Base-by-base conservation (phyloP, 37 sponge, comb jelly and placozoan genomes). In the Bolinopsis microptera region DNA sequence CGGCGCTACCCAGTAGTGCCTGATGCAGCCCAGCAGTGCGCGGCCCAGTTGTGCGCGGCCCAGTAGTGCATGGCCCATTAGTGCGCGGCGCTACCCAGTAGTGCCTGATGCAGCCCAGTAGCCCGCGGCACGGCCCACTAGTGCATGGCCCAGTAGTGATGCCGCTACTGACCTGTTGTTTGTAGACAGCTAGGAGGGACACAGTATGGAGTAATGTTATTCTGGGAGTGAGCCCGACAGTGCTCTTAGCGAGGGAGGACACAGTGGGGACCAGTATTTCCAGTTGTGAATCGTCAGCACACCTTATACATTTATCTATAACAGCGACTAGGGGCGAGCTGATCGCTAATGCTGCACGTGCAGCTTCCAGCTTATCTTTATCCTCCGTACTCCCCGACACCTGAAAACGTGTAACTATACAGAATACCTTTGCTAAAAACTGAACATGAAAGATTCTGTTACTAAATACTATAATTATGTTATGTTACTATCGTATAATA, bases 361-460 rank as follows among this genome's bases (percentile, higher is more conserved):
- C 61, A 2, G 32, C 25, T 23, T 86, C 90, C 90, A 86, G 3
- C 30, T 86, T 86, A 2, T 86, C 90, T 38, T 41, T 86, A 48
- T 86, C 61, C 24, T 86, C 90, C 3, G 80, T 35, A 36, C 36
- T 77, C 18, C 80, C 80, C 32, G 80, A 77, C 80, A 77, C 80
- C 80, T 77, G 80, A 34, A 9, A 23, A 28, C 13, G 61, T 48
- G n/a, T n/a, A n/a, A n/a, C n/a, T n/a, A n/a, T n/a, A n/a, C n/a
- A n/a, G n/a, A n/a, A n/a, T n/a, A n/a, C n/a, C n/a, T n/a, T n/a
- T n/a, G n/a, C n/a, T n/a, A n/a, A n/a, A n/a, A n/a, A n/a, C n/a
- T n/a, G n/a, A n/a, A n/a, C n/a, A n/a, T n/a, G n/a, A n/a, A n/a
- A n/a, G n/a, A n/a, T n/a, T n/a, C n/a, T n/a, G n/a, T n/a, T n/a